These are phyloP conservation scores for Argyra leucocephala DNA, from an alignment of 2,888 invertebrate species.

Conservation along the genomic window DNA sequence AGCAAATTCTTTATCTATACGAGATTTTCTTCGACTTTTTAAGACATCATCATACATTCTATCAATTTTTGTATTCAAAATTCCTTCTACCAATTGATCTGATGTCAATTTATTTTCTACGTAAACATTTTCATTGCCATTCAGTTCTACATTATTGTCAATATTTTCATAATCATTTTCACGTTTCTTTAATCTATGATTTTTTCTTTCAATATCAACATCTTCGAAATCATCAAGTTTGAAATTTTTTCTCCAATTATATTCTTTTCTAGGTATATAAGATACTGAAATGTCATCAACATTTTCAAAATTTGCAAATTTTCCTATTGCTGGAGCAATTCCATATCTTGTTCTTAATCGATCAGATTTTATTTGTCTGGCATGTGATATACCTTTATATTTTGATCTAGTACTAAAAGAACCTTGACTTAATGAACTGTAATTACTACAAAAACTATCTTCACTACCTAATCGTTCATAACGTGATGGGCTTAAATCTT, in stretches of 20 bases:
- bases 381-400: background rate
- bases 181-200: background rate
- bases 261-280: constrained; percentile 39
- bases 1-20: background rate
- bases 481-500: background rate
- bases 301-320: constrained; percentile 23
- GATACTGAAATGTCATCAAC: constrained; percentile 34
- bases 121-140: background rate
- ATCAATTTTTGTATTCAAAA: background rate
- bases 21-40: background rate
- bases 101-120: background rate
- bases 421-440: constrained; percentile 27
- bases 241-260: constrained; percentile 42
- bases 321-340: constrained; percentile 31
- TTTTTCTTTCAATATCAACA: constrained; percentile 17
- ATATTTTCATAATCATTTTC: too few species aligned
- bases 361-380: constrained; percentile 25
- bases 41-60: background rate
- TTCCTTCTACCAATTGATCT: background rate
- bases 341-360: constrained; percentile 39
- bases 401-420: background rate
- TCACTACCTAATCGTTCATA: constrained; percentile 21
- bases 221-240: constrained; percentile 35
- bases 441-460: constrained; percentile 27
- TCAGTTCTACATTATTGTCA: background rate